phyloP scores from a whole-genome alignment of 2,888 invertebrate species.

The Opisthograptis luteolata region DNA sequence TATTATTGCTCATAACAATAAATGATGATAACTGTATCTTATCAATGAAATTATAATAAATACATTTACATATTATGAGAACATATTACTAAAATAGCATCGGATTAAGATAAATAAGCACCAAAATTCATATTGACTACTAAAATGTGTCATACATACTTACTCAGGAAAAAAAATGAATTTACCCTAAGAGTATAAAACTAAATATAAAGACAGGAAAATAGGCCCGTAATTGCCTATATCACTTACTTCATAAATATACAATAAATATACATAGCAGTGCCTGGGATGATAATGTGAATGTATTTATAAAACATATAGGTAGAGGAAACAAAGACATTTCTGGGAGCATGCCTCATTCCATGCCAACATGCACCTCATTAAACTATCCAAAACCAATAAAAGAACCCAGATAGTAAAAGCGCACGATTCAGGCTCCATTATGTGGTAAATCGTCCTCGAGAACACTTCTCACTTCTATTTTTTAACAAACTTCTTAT shows the following conservation, averaged over 20 bases:
- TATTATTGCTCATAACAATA: too few relatives aligned
- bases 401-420: conserved; percentile 13
- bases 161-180: not conserved
- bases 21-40: conserved; percentile 23
- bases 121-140: not conserved
- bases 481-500: too few relatives aligned
- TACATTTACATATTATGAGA: conserved; percentile 14
- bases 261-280: too few relatives aligned
- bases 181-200: too few relatives aligned
- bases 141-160: conserved; percentile 1
- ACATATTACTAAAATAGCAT: conserved; percentile 3
- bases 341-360: too few relatives aligned
- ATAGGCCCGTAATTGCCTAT: too few relatives aligned
- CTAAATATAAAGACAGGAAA: too few relatives aligned
- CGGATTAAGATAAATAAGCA: conserved; percentile 16
- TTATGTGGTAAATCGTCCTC: conserved; percentile 36
- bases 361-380: conserved; percentile 10
- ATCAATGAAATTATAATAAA: conserved; percentile 17
- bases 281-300: too few relatives aligned
- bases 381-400: not conserved
- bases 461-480: too few relatives aligned
- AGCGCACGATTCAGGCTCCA: conserved; percentile 21
- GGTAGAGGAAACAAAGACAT: too few relatives aligned
- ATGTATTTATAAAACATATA: too few relatives aligned
- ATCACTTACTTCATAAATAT: too few relatives aligned